Evolutionary conservation across 2,113 vertebrate species (phyloP).

Genomic region (Corydoras maculifer): DNA sequence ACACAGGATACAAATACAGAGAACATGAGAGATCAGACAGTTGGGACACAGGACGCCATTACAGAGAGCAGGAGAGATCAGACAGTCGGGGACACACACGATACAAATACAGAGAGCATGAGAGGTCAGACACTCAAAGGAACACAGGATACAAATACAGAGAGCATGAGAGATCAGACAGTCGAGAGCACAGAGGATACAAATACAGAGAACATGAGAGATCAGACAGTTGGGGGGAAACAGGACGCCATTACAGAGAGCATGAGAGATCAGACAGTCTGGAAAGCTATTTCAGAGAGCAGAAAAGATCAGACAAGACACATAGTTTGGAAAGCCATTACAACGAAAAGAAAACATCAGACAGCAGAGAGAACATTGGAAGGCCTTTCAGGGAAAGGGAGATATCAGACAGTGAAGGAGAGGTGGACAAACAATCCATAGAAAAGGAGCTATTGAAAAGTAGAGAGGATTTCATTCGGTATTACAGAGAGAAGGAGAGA

Average conservation of each 20-base stretch:
- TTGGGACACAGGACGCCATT: background rate
- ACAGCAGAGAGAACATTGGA: background rate
- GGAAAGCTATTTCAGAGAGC: background rate
- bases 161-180: background rate
- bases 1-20: background rate
- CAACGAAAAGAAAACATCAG: no score
- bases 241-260: background rate
- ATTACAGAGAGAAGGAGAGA: background rate
- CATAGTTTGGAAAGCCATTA: no score
- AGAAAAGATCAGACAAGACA: no score
- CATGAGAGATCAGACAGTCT: background rate
- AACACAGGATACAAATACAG: background rate
- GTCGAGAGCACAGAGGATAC: background rate
- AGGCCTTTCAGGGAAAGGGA: conserved; percentile 12
- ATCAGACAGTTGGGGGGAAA: background rate
- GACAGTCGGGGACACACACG: background rate
- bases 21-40: conserved; percentile 36
- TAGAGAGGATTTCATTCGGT: background rate
- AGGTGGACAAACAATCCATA: background rate
- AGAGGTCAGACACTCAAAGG: background rate
- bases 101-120: background rate
- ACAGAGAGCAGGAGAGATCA: background rate
- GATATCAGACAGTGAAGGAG: conserved; percentile 27
- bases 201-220: background rate
- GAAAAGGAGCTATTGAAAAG: background rate